Conservation (phyloP, 2,113 vertebrate species). For the Coturnix japonica region DNA sequence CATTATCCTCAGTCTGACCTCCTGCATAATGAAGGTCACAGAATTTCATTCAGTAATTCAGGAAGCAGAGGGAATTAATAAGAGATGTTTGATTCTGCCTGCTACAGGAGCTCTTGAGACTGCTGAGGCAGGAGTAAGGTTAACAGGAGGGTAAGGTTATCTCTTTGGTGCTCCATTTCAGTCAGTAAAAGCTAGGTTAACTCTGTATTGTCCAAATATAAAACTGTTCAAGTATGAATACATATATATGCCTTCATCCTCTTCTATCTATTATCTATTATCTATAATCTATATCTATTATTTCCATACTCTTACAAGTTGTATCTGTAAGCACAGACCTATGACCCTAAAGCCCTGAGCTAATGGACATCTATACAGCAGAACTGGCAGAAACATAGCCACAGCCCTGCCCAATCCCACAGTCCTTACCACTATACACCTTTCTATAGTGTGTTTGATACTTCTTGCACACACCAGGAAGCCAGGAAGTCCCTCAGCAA, state of each 20-base stretch:
- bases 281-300: too few species aligned
- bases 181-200: not conserved
- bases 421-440: not conserved
- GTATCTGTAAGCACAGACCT: not conserved
- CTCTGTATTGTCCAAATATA: not conserved
- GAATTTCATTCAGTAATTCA: not conserved
- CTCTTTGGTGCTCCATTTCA: not conserved
- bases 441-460: not conserved
- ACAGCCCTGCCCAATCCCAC: not conserved
- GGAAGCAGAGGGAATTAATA: not conserved
- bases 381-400: not conserved
- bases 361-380: not conserved
- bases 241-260: not conserved
- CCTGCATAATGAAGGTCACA: not conserved
- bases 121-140: not conserved
- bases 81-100: not conserved
- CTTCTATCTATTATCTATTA: not conserved
- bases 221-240: not conserved
- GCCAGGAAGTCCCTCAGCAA: not conserved
- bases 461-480: not conserved
- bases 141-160: not conserved
- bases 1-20: conserved; percentile 16
- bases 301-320: not conserved
- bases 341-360: not conserved
- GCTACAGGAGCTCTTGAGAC: conserved; percentile 28